Percentiles rank a stretch among this genome's conserved stretches.
phyloP scores from a whole-genome alignment of 2,113 vertebrate genomes.

The Scopus umbretta region DNA sequence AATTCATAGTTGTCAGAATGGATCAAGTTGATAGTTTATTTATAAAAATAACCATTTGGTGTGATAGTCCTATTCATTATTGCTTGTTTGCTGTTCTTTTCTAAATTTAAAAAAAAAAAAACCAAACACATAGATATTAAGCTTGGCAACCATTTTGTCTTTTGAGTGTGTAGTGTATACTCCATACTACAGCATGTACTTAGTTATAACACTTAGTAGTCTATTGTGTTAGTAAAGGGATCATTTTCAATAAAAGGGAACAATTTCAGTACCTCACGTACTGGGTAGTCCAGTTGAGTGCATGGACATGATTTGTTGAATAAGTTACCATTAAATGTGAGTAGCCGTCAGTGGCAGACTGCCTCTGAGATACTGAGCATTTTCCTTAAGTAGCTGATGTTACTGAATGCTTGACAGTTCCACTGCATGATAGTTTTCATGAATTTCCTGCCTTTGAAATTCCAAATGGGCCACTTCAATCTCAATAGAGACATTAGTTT shows the following conservation, averaged over 20 bases:
- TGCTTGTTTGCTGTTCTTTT: background rate
- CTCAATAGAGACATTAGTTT: background rate
- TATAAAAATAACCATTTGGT: background rate
- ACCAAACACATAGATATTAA: background rate
- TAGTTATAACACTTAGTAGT: background rate
- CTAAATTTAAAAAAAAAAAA: background rate
- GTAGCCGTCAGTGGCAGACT: background rate
- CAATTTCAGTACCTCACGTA: background rate
- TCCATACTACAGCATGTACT: background rate
- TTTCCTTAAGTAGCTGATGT: slow-evolving; percentile 3
- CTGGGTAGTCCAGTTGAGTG: background rate
- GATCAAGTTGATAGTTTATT: background rate
- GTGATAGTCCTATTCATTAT: background rate
- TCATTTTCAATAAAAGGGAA: background rate
- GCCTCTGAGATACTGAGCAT: background rate
- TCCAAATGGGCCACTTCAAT: background rate
- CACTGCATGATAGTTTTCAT: background rate
- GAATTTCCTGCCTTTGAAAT: slow-evolving; percentile 43
- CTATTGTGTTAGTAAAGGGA: background rate
- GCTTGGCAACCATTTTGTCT: background rate
- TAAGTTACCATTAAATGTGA: background rate
- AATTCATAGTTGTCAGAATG: background rate
- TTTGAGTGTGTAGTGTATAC: background rate
- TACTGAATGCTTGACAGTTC: background rate
- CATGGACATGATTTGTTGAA: background rate